These are phyloP conservation scores for Oryzias curvinotus DNA, from an alignment of 2,113 vertebrate genomes.

Conservation along the genomic window DNA sequence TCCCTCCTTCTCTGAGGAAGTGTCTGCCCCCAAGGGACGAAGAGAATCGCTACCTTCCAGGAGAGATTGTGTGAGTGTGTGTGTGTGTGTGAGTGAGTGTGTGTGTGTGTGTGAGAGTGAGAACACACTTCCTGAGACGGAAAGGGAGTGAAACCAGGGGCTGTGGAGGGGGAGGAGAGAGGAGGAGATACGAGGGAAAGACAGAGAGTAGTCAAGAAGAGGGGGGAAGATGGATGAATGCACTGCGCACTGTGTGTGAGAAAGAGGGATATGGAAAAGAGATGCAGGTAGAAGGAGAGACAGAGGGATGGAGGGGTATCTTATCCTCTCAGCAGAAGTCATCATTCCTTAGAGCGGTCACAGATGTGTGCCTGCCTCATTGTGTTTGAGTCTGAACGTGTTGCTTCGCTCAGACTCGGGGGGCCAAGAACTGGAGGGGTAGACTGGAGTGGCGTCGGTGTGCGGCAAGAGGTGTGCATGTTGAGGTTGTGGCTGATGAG, in stretches of 20 bases:
- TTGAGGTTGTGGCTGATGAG: constrained; percentile 66
- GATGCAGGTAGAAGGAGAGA: background rate
- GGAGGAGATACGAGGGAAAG: constrained; percentile 68
- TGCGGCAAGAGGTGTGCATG: constrained; percentile 45
- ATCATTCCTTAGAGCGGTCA: constrained; percentile 63
- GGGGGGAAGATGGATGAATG: constrained; percentile 76
- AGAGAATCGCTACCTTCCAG: constrained; percentile 72
- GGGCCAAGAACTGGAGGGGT: constrained; percentile 58
- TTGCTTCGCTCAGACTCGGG: constrained; percentile 56
- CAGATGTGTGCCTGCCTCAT: constrained; percentile 43
- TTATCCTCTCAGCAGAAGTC: constrained; percentile 67
- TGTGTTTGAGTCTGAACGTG: constrained; percentile 53
- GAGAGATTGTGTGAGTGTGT: constrained; percentile 53
- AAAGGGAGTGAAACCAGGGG: constrained; percentile 63
- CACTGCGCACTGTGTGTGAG: constrained; percentile 54
- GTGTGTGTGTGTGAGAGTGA: constrained; percentile 55
- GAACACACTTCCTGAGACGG: constrained; percentile 66
- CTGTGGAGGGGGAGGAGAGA: constrained; percentile 65
- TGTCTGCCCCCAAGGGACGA: constrained; percentile 70
- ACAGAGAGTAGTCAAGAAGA: constrained; percentile 65
- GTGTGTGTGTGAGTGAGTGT: constrained; percentile 14
- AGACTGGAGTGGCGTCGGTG: constrained; percentile 36
- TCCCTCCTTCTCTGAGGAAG: constrained; percentile 74
- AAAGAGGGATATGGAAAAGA: constrained; percentile 27
- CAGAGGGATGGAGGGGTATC: constrained; percentile 57